Base-by-base conservation (phyloP, 2,113 vertebrate species). In the Ascaphus truei region DNA sequence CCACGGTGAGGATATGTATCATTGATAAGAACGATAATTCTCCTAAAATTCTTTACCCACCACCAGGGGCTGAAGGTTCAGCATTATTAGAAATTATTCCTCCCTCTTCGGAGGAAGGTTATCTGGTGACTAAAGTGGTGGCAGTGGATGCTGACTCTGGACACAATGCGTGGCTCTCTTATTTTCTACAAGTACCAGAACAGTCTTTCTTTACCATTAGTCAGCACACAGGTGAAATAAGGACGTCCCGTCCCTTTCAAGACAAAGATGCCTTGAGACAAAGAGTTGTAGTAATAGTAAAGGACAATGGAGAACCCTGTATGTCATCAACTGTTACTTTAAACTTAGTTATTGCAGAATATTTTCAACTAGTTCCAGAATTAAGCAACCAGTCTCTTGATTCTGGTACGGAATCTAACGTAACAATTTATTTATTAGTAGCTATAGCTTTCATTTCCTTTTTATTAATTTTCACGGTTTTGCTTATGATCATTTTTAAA, bases 261-360 rank as follows among this genome's bases (percentile, higher is more conserved):
- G 80, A 81, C 39, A 62, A 74, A 48, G 87, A 89, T 50, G 72
- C 58, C 7, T 72, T 75, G 3, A 75, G 80, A 26, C 88, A 91
- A 59, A 79, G 78, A 0, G 88, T 84, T 63, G 79, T 86, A 22
- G 71, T 85, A 48, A 13, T 15, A 0, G 75, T 83, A 2, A 74
- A 73, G 16, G 81, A 83, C 11, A 78, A 84, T 23, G 55, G 55
- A 20, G 13, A 72, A 9, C 79, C 91, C 0, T 86, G 92, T 22
- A 92, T 94, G 25, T 94, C 92, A 0, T 87, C 90, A 65, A 93
- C 92, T 0, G 89, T 92, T 57, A 93, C 88, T 1, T 79, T 93
- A 59, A 79, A 78, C 62, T 74, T 92, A 60, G 76, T 93, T 27
- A 78, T 91, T 59, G 85, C 84, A 0, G 92, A 92, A 23, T 92